Base-by-base conservation (phyloP, 64 coral and sea anemone genomes). In the Stichodactyla mertensii region DNA sequence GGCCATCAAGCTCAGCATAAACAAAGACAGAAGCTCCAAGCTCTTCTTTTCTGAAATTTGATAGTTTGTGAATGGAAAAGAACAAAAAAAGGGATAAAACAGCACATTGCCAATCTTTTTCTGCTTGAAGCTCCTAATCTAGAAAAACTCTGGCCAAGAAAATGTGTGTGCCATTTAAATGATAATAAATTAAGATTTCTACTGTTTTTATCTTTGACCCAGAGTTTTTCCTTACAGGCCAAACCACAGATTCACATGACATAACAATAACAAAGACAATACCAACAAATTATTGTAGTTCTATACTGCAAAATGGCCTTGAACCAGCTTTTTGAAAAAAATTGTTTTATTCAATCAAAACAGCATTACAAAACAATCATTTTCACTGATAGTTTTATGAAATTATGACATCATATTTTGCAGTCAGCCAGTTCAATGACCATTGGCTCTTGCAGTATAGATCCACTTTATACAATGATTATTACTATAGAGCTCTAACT, bases 401-500 rank as follows among this genome's bases (percentile, higher is more conserved):
- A 58, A 58, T 58, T 66, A 20, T 20, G 6, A 16, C 18, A 18
- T 16, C 8, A 66, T 66, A 66, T 66, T 64, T 64, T 19, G 0
- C 2, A 10, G 15, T 1, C 69, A 74, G 69, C 24, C 23, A 74
- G 69, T 74, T 74, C 22, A 74, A 36, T 74, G 10, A 31, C 24
- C 12, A 15, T 9, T 58, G 56, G 0, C 26, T 13, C 12, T 27
- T 31, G 10, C 69, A 74, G 27, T 74, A 28, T 11, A 74, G 69
- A 74, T 26, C 69, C 27, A 31, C 69, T 27, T 27, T 9, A 74
- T 45, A 74, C 62, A 66, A 62, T 62, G 60, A 24, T 74, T 74
- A 74, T 28, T 31, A 57, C 55, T 57, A 74, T 74, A 31, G 69
- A 95, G 83, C 77, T 92, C 82, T 89, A 92, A 95, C 94, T 95